Base-by-base conservation (phyloP, 2,113 vertebrate genomes). In the Apteryx mantelli region DNA sequence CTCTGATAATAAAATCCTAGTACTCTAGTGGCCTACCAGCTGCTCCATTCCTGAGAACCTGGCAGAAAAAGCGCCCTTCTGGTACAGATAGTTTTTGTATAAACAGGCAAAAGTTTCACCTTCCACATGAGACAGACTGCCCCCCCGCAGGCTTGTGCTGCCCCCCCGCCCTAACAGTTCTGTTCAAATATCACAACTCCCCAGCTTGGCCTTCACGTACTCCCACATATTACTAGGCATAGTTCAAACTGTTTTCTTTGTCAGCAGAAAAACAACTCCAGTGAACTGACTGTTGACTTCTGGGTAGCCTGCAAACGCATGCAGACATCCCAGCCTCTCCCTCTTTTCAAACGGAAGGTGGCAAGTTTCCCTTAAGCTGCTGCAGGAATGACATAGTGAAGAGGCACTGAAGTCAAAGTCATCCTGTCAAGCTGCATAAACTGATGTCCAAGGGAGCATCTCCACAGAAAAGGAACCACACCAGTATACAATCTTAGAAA, bases 261-360 rank as follows among this genome's bases (percentile, higher is more conserved):
- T 53, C 18, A 86, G 82, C 82, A 96, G 52, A 32, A 74, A 93
- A 93, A 77, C 44, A 89, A 36, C 40, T 73, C 53, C 70, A 42
- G 32, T 61, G 0, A 56, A 28, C 26, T 88, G 38, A 21, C 11
- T 78, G 14, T 3, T 52, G 58, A 32, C 13, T 77, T 26, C 36
- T 58, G 16, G 11, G 50, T 91, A 71, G 40, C 16, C 40, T 85
- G 56, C 28, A 85, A 38, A 22, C 10, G 42, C 44, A 48, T 3
- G 5, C 44, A 74, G 44, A 46, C 55, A 28, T 34, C 74, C 20
- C 34, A 52, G 26, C 81, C 65, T 69, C 15, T 86, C 5, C 58
- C 48, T 61, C 66, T 61, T n/a, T 16, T 21, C 20, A 93, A 9
- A 10, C 38, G 26, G 3, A n/a, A 58, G 17, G 15, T 11, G 9